These are phyloP conservation scores for Typhlomys cinereus DNA, from an alignment of 2,113 vertebrate species.

Conservation along the genomic window DNA sequence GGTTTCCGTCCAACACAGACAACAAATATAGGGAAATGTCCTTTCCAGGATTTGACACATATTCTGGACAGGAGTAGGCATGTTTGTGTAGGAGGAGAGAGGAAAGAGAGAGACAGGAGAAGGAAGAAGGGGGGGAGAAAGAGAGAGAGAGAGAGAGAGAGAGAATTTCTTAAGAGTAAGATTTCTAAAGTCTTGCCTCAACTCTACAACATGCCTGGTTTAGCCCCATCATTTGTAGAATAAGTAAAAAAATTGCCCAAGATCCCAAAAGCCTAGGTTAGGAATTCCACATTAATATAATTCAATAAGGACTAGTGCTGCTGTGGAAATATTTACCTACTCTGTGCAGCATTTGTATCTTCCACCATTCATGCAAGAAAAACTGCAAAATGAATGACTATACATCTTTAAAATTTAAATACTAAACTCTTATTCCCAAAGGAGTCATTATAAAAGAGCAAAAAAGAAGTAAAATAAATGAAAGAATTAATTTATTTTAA, in stretches of 20 bases:
- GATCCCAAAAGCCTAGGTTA: background rate
- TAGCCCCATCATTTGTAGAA: background rate
- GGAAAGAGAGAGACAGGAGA: background rate
- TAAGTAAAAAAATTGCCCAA: background rate
- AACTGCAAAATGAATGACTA: background rate
- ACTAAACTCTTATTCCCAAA: background rate
- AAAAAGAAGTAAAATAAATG: background rate
- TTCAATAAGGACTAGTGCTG: background rate
- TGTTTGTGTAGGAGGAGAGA: background rate
- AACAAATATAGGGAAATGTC: background rate
- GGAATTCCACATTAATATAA: constrained; percentile 28
- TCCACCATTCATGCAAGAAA: constrained; percentile 8
- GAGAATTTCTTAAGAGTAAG: background rate
- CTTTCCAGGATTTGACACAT: constrained; percentile 11
- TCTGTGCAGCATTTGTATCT: constrained; percentile 14
- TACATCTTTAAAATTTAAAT: background rate
- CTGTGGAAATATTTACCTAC: constrained; percentile 3
- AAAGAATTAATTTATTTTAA: background rate
- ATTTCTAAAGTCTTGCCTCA: background rate
- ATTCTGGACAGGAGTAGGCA: background rate
- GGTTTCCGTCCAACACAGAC: background rate
- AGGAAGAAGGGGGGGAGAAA: background rate
- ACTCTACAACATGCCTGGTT: background rate
- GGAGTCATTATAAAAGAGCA: constrained; percentile 8
- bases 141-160: background rate